Percentiles rank a stretch among this genome's conserved stretches.
Evolutionary conservation across 2,888 invertebrate genomes (phyloP).

Genomic region (Synergus umbraculus): DNA sequence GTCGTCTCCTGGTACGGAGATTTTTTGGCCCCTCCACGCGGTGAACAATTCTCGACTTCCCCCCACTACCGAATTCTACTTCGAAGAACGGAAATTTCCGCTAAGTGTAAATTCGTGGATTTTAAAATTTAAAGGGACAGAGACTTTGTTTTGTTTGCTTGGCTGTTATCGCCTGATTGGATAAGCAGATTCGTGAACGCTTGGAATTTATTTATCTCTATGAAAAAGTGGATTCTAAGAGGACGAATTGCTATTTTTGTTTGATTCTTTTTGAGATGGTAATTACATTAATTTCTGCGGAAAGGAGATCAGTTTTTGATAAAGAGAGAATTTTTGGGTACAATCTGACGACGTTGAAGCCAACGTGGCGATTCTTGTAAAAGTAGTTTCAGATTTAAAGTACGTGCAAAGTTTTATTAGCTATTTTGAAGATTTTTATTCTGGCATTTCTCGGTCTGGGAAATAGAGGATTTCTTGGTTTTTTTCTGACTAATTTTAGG

Average conservation of each 20-base stretch:
- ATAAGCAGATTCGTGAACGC: background rate
- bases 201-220: background rate
- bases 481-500: too few species aligned
- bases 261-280: background rate
- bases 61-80: background rate
- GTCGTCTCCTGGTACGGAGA: background rate
- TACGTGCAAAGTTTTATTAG: too few species aligned
- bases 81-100: background rate
- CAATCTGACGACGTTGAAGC: background rate
- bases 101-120: background rate
- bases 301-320: background rate
- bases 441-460: too few species aligned
- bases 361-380: background rate
- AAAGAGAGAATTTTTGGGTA: background rate
- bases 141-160: conserved; percentile 17
- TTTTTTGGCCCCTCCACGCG: background rate
- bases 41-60: background rate
- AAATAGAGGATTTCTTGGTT: too few species aligned
- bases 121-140: conserved; percentile 39
- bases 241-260: background rate
- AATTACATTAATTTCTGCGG: background rate
- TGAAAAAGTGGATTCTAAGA: background rate
- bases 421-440: too few species aligned
- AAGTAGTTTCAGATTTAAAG: background rate
- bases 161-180: background rate